Evolutionary conservation across 2,113 vertebrate species (phyloP).

Genomic region (Argyrosomus japonicus): DNA sequence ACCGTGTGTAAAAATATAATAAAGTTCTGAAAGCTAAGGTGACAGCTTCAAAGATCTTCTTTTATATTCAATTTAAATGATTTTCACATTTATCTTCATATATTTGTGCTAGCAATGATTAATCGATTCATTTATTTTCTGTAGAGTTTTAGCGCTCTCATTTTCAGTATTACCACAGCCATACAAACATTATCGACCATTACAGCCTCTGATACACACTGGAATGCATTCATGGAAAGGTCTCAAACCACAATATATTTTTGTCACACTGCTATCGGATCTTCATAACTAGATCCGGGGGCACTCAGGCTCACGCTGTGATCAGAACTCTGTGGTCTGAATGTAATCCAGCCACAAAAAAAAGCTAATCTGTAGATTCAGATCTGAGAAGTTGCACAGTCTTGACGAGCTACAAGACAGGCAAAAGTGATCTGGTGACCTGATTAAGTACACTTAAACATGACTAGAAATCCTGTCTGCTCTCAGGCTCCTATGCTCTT

Average conservation of each 20-base stretch:
- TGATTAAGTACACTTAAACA: background rate
- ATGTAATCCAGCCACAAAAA: slow-evolving; percentile 26
- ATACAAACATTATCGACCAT: background rate
- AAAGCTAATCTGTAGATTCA: slow-evolving; percentile 18
- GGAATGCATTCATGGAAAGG: slow-evolving; percentile 22
- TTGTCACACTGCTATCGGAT: slow-evolving; percentile 33
- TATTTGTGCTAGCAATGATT: background rate
- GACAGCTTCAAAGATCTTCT: background rate
- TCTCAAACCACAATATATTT: slow-evolving; percentile 41
- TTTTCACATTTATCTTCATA: background rate
- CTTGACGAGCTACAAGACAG: background rate
- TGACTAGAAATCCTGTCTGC: background rate
- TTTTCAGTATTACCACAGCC: background rate
- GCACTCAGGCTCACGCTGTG: slow-evolving; percentile 1
- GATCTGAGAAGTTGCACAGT: background rate
- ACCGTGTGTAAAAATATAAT: background rate
- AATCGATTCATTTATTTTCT: background rate
- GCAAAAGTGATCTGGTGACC: slow-evolving; percentile 4
- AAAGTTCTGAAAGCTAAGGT: background rate
- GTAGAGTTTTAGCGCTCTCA: background rate
- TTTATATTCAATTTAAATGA: background rate
- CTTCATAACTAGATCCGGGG: slow-evolving; percentile 29
- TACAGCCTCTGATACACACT: slow-evolving; percentile 3
- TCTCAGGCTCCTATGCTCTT: background rate
- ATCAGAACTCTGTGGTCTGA: slow-evolving; percentile 29